These are phyloP conservation scores for Cranoglanis bouderius DNA, from an alignment of 2,113 vertebrate genomes.

Conservation along the genomic window DNA sequence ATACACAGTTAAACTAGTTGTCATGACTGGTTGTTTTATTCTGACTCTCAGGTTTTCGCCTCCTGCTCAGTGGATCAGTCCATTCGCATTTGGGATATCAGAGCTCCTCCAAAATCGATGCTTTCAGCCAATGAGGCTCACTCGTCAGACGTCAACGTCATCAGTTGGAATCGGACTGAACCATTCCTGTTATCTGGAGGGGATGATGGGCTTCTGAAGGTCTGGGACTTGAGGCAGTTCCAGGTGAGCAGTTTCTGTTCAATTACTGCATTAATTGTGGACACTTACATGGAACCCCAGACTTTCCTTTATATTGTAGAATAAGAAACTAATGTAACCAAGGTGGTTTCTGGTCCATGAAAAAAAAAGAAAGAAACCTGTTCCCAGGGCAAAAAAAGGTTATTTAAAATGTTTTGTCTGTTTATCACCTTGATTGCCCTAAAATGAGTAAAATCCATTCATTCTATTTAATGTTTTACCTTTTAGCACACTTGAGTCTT, in stretches of 20 bases:
- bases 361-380: not conserved
- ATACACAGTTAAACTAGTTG: not conserved
- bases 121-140: conserved; percentile 80
- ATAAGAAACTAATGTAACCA: not conserved
- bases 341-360: not conserved
- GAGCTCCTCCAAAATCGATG: conserved; percentile 86
- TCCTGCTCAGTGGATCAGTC: conserved; percentile 88
- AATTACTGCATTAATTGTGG: not conserved
- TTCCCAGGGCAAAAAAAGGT: not conserved
- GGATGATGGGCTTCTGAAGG: conserved; percentile 83
- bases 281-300: not conserved
- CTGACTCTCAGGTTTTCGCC: conserved; percentile 80
- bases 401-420: not conserved
- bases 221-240: conserved; percentile 90
- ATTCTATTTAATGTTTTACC: not conserved
- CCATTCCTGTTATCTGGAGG: conserved; percentile 88
- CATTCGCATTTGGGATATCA: conserved; percentile 85
- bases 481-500: not conserved
- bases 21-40: not conserved
- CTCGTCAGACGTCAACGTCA: conserved; percentile 83
- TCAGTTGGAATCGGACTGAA: conserved; percentile 86
- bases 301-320: not conserved
- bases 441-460: not conserved
- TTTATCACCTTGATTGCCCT: not conserved
- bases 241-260: conserved; percentile 69